These are phyloP conservation scores for Bellardia pandia DNA, from an alignment of 2,888 invertebrate genomes.

Conservation along the genomic window DNA sequence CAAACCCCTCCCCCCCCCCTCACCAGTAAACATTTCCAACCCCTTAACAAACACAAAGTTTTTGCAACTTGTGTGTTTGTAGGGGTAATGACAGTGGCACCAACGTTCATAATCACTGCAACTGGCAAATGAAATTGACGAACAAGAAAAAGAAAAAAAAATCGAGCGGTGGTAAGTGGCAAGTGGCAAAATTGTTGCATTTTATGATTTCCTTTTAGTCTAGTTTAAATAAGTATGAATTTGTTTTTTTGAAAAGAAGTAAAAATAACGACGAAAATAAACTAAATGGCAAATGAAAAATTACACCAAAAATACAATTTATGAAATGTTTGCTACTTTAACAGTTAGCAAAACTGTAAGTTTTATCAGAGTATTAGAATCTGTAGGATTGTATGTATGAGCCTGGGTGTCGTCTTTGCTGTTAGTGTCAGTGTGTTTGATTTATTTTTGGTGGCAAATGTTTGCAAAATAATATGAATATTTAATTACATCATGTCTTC, in stretches of 20 bases:
- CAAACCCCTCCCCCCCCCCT: not conserved
- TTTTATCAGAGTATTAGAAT: conserved; percentile 8
- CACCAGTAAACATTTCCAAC: not conserved
- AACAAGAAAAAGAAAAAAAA: conserved; percentile 24
- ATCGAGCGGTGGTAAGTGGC: conserved; percentile 41
- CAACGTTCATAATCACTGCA: conserved; percentile 65
- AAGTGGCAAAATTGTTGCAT: conserved; percentile 70
- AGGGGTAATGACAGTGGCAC: conserved; percentile 58
- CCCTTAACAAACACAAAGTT: not conserved
- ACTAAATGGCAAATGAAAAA: conserved; percentile 66
- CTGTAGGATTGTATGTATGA: not conserved
- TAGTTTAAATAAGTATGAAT: conserved; percentile 29
- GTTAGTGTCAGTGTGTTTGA: conserved; percentile 28
- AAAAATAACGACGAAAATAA: conserved; percentile 2
- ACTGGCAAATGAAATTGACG: conserved; percentile 60
- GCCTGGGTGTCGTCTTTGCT: not conserved
- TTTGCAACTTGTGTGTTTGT: not conserved
- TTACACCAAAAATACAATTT: conserved; percentile 53
- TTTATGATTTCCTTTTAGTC: conserved; percentile 70
- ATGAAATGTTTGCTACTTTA: conserved; percentile 53
- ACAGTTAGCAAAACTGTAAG: conserved; percentile 24
- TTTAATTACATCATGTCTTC: conserved; percentile 51
- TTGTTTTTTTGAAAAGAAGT: not conserved
- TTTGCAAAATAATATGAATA: conserved; percentile 39
- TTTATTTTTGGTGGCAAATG: conserved; percentile 25